Conservation (phyloP, 2,113 vertebrate species). For the Oceanodroma tethys region DNA sequence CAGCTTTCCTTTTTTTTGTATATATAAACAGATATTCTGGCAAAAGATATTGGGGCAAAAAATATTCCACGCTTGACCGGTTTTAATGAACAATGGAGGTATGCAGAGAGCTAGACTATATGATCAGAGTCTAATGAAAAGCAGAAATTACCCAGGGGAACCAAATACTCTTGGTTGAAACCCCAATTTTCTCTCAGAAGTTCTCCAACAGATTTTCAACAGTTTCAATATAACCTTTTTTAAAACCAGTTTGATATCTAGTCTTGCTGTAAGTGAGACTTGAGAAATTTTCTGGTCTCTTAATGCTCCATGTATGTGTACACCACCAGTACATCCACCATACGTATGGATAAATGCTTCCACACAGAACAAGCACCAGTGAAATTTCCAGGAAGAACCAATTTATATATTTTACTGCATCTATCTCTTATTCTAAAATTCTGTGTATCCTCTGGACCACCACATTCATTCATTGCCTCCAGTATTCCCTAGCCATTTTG, state of each 20-base stretch:
- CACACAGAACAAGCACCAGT: background rate
- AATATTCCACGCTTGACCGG: background rate
- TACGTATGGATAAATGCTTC: background rate
- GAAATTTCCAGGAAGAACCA: background rate
- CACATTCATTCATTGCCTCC: background rate
- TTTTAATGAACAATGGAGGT: background rate
- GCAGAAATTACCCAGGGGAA: constrained; percentile 1
- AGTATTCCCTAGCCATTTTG: background rate
- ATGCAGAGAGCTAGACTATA: background rate
- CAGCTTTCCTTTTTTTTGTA: background rate
- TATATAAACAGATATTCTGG: background rate
- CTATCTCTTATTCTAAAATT: background rate
- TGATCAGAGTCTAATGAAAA: constrained; percentile 17
- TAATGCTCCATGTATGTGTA: background rate
- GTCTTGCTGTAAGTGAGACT: background rate
- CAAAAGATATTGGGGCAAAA: background rate
- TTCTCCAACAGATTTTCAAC: background rate
- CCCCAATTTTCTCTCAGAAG: background rate
- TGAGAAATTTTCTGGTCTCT: background rate
- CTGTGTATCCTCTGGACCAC: background rate
- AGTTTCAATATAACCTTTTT: background rate
- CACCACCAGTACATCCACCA: background rate
- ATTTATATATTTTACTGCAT: background rate
- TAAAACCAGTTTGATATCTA: background rate
- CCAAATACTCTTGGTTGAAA: background rate